Percentiles rank a stretch among this genome's conserved stretches.
Conservation (phyloP, 2,888 invertebrate species). For the Dilophus febrilis region DNA sequence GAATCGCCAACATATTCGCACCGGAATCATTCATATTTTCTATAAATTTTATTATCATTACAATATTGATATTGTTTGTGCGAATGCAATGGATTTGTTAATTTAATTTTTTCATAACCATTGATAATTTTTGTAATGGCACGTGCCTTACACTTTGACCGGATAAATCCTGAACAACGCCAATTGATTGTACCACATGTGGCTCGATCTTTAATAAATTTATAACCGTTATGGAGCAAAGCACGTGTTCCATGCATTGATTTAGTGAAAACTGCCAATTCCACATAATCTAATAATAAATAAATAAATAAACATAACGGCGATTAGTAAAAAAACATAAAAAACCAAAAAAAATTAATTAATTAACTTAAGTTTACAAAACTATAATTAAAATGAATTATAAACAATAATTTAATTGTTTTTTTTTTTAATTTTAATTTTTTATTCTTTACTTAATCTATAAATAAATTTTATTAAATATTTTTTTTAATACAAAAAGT, state of each 20-base stretch:
- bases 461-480: too few relatives aligned
- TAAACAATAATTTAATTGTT: too few relatives aligned
- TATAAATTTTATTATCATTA: too few relatives aligned
- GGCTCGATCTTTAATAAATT: slow-evolving; percentile 26
- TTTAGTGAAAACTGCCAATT: slow-evolving; percentile 5
- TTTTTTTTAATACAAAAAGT: too few relatives aligned
- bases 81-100: slow-evolving; percentile 4
- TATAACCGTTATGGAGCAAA: slow-evolving; percentile 3
- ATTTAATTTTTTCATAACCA: slow-evolving; percentile 6
- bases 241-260: slow-evolving; percentile 5
- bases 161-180: slow-evolving; percentile 8
- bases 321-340: too few relatives aligned
- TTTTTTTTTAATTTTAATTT: too few relatives aligned
- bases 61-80: slow-evolving; percentile 4
- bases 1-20: too few relatives aligned
- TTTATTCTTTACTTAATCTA: too few relatives aligned
- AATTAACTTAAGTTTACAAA: too few relatives aligned
- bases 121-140: slow-evolving; percentile 4
- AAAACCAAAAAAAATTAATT: too few relatives aligned
- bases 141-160: slow-evolving; percentile 6
- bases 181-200: slow-evolving; percentile 9
- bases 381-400: too few relatives aligned
- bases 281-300: slow-evolving; percentile 1
- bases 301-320: neutral
- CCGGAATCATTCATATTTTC: too few relatives aligned